Percentiles rank a stretch among this genome's conserved stretches.
These are phyloP conservation scores for Cladorhizidae sp. DNA, from an alignment of 37 sponge, comb jelly and placozoan genomes.

Conservation along the genomic window DNA sequence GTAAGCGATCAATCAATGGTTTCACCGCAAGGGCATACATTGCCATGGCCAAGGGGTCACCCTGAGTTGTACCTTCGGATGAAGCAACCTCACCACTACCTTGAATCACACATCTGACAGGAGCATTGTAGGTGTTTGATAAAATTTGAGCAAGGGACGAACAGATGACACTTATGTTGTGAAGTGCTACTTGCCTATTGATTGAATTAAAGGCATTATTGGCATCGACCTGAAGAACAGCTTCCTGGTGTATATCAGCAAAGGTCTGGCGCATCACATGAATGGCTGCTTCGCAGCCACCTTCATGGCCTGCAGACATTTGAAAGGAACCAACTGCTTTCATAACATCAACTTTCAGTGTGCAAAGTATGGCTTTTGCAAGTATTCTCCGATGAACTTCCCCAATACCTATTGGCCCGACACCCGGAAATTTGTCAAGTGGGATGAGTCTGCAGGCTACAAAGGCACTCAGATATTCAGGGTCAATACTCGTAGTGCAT, in stretches of 20 bases:
- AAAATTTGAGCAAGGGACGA: constrained; percentile 36
- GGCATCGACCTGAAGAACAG: constrained; percentile 65
- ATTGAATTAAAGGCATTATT: constrained; percentile 66
- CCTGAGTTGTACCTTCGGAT: constrained; percentile 44
- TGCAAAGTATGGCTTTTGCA: constrained; percentile 40
- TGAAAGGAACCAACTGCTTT: constrained; percentile 69
- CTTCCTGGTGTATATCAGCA: constrained; percentile 32
- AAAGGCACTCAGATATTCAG: constrained; percentile 29
- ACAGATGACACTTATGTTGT: constrained; percentile 51
- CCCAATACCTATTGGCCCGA: constrained; percentile 61
- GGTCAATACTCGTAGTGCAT: constrained; percentile 42
- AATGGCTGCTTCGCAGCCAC: constrained; percentile 62
- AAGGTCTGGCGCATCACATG: constrained; percentile 49
- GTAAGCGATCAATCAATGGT: constrained; percentile 25
- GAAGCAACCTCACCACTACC: constrained; percentile 33
- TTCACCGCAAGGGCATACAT: constrained; percentile 55
- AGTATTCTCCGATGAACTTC: constrained; percentile 56
- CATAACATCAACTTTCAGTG: constrained; percentile 21
- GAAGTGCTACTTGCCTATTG: constrained; percentile 54
- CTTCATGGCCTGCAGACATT: constrained; percentile 68
- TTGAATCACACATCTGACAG: constrained; percentile 5
- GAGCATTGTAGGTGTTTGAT: constrained; percentile 33
- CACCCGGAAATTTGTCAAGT: constrained; percentile 60
- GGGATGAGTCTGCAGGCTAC: constrained; percentile 53
- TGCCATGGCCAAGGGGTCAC: constrained; percentile 62